These are phyloP conservation scores for Clamator glandarius DNA, from an alignment of 2,797 vertebrate species.

Conservation along the genomic window DNA sequence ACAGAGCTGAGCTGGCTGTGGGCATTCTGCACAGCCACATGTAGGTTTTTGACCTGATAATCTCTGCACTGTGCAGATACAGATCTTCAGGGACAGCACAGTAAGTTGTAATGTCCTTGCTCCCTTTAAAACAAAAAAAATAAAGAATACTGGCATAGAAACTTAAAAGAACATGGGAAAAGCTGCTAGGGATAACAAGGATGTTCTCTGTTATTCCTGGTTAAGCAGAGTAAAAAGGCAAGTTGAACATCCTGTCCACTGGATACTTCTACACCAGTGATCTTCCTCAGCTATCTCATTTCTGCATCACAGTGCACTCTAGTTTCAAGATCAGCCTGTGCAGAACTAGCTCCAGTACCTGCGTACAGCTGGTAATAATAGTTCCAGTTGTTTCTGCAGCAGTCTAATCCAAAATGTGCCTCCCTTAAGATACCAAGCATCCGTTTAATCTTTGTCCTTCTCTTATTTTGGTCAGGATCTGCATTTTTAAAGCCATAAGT, in stretches of 20 bases:
- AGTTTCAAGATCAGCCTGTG: neutral
- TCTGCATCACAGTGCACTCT: neutral
- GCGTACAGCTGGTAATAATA: neutral
- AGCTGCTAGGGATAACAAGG: neutral
- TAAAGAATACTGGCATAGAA: neutral
- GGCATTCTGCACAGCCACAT: neutral
- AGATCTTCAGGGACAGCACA: neutral
- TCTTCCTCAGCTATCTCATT: neutral
- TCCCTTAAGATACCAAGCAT: neutral
- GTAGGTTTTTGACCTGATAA: neutral
- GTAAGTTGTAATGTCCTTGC: neutral
- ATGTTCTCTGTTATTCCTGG: neutral
- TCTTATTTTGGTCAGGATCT: neutral
- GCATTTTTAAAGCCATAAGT: neutral
- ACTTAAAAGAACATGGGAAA: neutral
- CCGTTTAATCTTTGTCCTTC: neutral
- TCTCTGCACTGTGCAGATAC: neutral
- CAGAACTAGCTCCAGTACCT: neutral
- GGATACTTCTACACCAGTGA: neutral
- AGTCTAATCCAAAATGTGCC: neutral
- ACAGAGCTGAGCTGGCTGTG: neutral
- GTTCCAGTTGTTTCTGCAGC: neutral
- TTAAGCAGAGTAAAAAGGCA: neutral
- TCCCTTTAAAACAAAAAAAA: neutral
- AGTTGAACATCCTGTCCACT: neutral